Percentiles rank a stretch among this genome's conserved stretches.
These are phyloP conservation scores for Tipula lateralis DNA, from an alignment of 2,888 invertebrate genomes.

Conservation along the genomic window DNA sequence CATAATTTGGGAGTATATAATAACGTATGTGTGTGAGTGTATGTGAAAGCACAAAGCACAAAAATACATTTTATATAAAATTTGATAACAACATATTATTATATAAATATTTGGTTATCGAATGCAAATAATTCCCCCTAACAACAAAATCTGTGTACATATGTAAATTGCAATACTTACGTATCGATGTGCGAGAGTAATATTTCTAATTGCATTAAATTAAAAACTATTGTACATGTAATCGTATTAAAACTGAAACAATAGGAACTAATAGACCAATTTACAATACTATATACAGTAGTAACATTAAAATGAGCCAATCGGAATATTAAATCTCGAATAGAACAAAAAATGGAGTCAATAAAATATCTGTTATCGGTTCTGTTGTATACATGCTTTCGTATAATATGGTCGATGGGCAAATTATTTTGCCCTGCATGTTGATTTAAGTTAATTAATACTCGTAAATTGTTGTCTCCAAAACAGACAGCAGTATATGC, in stretches of 20 bases:
- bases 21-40: neutral
- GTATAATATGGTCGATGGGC: neutral
- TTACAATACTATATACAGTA: too few species aligned
- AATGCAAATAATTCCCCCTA: neutral
- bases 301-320: neutral
- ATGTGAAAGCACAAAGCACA: too few species aligned
- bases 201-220: neutral
- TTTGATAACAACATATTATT: neutral
- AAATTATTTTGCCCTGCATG: neutral
- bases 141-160: neutral
- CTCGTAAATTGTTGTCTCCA: neutral
- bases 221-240: neutral
- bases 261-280: conserved; percentile 11
- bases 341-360: neutral
- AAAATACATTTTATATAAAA: neutral
- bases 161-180: neutral
- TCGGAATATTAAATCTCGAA: neutral
- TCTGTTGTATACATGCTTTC: neutral
- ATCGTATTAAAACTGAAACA: conserved; percentile 7
- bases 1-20: neutral
- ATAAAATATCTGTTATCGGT: neutral
- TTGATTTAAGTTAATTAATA: neutral
- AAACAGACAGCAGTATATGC: neutral
- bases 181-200: neutral
- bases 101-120: neutral